These are phyloP conservation scores for Phataginus tricuspis DNA, from an alignment of 2,797 vertebrate species.

Conservation along the genomic window DNA sequence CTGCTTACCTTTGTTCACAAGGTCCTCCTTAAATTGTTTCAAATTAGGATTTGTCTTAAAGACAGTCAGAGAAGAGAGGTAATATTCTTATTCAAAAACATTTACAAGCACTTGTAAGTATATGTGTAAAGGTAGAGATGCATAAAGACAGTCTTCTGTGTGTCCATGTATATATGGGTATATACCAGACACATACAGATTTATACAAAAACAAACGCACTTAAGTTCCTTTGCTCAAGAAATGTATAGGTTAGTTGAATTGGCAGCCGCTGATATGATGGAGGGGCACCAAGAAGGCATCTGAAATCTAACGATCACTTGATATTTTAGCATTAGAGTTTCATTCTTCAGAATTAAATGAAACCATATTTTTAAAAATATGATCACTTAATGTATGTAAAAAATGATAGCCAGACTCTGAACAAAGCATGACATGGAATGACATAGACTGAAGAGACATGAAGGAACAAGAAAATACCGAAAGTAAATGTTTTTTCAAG, in stretches of 20 bases:
- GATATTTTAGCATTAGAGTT: neutral
- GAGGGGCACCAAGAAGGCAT: neutral
- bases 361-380: neutral
- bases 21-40: constrained; percentile 1
- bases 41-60: neutral
- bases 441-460: neutral
- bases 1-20: neutral
- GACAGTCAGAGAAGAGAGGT: neutral
- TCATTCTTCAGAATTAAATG: neutral
- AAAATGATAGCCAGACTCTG: neutral
- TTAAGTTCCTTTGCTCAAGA: neutral
- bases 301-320: constrained; percentile 20
- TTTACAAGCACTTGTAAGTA: neutral
- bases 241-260: neutral
- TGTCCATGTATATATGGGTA: neutral
- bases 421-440: neutral
- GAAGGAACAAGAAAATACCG: neutral
- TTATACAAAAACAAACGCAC: neutral
- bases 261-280: neutral
- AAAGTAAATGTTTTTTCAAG: neutral
- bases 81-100: constrained; percentile 25
- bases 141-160: neutral
- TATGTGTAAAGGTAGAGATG: neutral
- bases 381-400: neutral
- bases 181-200: neutral